Base-by-base conservation (phyloP, 2,113 vertebrate species). In the Silurus meridionalis region DNA sequence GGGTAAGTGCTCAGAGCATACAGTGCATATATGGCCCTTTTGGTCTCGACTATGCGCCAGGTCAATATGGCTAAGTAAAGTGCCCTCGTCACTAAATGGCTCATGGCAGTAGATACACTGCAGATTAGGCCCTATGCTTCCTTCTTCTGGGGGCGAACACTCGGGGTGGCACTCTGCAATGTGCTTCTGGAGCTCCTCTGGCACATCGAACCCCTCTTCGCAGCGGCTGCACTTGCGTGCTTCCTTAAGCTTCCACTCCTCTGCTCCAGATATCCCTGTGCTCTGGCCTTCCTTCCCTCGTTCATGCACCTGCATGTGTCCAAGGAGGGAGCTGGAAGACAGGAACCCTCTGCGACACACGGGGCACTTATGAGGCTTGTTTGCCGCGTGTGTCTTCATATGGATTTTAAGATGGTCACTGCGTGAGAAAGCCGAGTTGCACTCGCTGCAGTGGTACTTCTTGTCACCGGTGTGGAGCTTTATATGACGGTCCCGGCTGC, bases 231-330 rank as follows among this genome's bases (percentile, higher is more conserved):
- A 99, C 90, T 99, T 99, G 90, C 97, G 97, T n/a, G 97, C 96
- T 93, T 99, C 98, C 80, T 97, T 97, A 92, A 97, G 92, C 89
- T 97, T 97, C 97, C 97, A 98, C 87, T 98, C 97, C 75, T 98
- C 97, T 92, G 94, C 93, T 89, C 96, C 93, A 85, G 96, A 96
- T 50, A 96, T 94, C 0, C 95, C 94, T 90, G 97, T 95, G 87
- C 95, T 95, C 46, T 95, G 96, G 90, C 97, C 96, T 83, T 98
- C 97, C 92, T 96, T 97, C 87, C 97, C 96, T 89, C 97, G 93
- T 93, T 99, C 98, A 0, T 99, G 97, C 79, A 99, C 98, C 94
- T 99, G 98, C 98, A 99, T 99, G 94, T 99, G 98, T 88, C 98
- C 97, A 46, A 98, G 97, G 67, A 99, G 95, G 0, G 98, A 99